These are phyloP conservation scores for Cottus gobio DNA, from an alignment of 2,113 vertebrate genomes.

Conservation along the genomic window DNA sequence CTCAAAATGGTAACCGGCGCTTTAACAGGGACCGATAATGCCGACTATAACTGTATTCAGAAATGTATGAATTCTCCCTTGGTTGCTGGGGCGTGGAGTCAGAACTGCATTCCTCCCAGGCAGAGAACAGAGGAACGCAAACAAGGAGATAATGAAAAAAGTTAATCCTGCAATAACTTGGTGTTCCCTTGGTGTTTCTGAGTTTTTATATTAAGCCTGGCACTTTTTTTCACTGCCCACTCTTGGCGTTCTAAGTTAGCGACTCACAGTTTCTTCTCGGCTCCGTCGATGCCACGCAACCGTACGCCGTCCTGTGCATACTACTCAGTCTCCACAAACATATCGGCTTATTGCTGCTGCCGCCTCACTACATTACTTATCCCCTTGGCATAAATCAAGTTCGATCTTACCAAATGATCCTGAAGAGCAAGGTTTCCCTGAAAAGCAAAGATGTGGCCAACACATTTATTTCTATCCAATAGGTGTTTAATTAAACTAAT, in stretches of 20 bases:
- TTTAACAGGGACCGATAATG: conserved; percentile 55
- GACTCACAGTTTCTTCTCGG: conserved; percentile 53
- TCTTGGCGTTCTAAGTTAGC: conserved; percentile 59
- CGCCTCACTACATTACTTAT: not conserved
- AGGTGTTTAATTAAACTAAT: not conserved
- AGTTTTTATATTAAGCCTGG: conserved; percentile 71
- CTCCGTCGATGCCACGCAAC: conserved; percentile 37
- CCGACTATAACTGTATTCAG: conserved; percentile 45
- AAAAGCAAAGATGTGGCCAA: not conserved
- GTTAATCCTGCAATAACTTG: conserved; percentile 77
- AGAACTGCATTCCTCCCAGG: conserved; percentile 63
- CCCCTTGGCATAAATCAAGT: not conserved
- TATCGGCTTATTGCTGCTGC: conserved; percentile 5
- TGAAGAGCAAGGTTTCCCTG: conserved; percentile 23
- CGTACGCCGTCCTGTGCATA: conserved; percentile 13
- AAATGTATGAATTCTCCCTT: conserved; percentile 53
- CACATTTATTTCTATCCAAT: not conserved
- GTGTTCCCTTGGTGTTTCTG: conserved; percentile 69
- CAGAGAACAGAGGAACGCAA: conserved; percentile 66
- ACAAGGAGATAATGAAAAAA: conserved; percentile 80
- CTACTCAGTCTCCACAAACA: not conserved
- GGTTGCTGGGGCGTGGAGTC: conserved; percentile 62
- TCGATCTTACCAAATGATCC: conserved; percentile 14
- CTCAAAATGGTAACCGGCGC: conserved; percentile 58
- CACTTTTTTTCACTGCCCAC: conserved; percentile 66